phyloP scores from a whole-genome alignment of 92 coral and sea anemone genomes.

The Zoanthus gigantus region DNA sequence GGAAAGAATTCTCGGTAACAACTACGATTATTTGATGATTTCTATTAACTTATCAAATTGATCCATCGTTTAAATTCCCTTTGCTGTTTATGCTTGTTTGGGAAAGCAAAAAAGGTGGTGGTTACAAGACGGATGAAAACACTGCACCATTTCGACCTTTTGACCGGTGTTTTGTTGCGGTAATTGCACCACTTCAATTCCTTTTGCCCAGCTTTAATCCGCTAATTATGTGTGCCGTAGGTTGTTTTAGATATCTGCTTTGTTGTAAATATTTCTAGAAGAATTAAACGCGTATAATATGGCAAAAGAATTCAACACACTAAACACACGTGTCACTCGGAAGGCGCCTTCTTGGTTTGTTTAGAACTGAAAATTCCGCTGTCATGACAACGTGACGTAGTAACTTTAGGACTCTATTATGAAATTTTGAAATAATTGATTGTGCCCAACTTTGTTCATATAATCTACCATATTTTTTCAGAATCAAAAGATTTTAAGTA shows the following conservation, averaged over 20 bases:
- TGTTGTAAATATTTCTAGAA: not conserved
- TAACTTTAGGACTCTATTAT: conserved; percentile 6
- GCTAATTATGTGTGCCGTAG: not conserved
- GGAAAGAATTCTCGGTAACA: not conserved
- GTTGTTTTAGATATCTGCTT: not conserved
- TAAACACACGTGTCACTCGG: not conserved
- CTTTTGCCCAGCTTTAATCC: not conserved
- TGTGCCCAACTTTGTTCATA: not conserved
- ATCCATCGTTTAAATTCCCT: conserved; percentile 34
- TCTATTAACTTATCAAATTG: conserved; percentile 10
- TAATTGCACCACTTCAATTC: not conserved
- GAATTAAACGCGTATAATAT: not conserved
- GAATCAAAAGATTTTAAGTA: not conserved
- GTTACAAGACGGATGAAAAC: conserved; percentile 39
- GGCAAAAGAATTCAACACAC: not conserved
- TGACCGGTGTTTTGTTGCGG: not conserved
- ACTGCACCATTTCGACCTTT: conserved; percentile 35
- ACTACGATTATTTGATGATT: not conserved
- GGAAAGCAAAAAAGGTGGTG: conserved; percentile 47
- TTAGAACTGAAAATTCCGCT: conserved; percentile 12
- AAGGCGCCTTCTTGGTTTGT: conserved; percentile 47
- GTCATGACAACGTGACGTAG: not conserved
- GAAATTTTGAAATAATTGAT: not conserved
- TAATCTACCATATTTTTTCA: not conserved
- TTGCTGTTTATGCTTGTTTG: conserved; percentile 41